A percentile compares a stretch with the other conserved stretches of the same genome.
Evolutionary conservation across 2,888 invertebrate genomes (phyloP).

Genomic region (Trilocha varians): DNA sequence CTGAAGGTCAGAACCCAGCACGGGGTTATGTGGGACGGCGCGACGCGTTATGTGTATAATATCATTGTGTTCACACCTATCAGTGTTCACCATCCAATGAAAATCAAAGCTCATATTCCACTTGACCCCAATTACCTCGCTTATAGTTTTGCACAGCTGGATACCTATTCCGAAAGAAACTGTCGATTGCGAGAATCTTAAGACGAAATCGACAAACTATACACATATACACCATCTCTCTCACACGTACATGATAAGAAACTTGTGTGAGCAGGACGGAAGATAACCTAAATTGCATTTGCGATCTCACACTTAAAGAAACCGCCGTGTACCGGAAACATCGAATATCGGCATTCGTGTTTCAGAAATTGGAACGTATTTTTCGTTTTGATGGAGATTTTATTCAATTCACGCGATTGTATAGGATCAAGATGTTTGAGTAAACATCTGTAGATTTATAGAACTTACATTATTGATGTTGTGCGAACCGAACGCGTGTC

Average conservation of each 20-base stretch:
- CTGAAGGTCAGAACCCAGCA: too few relatives aligned
- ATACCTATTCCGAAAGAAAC: neutral
- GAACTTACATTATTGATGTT: too few relatives aligned
- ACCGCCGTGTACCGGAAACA: neutral
- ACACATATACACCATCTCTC: neutral
- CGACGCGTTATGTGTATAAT: too few relatives aligned
- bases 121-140: neutral
- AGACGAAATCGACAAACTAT: neutral
- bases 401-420: neutral
- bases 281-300: neutral
- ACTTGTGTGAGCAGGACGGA: neutral
- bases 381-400: neutral
- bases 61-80: too few relatives aligned
- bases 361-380: neutral
- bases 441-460: too few relatives aligned
- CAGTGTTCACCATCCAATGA: neutral
- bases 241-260: neutral
- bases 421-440: neutral
- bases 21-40: too few relatives aligned
- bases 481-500: too few relatives aligned
- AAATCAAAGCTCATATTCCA: neutral
- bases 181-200: neutral
- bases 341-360: neutral
- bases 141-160: neutral
- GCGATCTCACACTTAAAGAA: neutral